Evolutionary conservation across 2,113 vertebrate genomes (phyloP), one percentile per base, ranked within the genome.

Genomic region (Pseudorasbora parva): DNA sequence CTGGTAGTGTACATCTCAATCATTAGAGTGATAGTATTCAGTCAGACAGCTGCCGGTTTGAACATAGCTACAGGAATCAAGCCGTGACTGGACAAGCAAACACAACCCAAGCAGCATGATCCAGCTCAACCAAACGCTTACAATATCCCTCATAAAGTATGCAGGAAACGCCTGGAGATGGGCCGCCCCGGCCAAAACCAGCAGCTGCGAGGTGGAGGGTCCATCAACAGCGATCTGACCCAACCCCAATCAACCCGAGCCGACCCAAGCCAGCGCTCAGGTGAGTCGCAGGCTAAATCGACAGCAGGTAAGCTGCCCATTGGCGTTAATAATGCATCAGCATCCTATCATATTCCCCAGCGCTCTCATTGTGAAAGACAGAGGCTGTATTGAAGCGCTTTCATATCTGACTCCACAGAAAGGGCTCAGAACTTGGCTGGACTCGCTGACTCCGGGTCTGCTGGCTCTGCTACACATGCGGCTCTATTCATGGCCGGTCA

Each of bases 271-370:
- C 51, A 17, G 68, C 9, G 79, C 82, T 68, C 78, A 82, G 85
- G 85, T 82, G 68, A 64, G 82, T 68, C n/a, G 87, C 88, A 57
- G 82, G 14, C 3, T n/a, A 88, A 37, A 88, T 90, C 84, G 90
- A 94, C 95, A 94, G 71, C 93, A 94, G 93, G 92, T 88, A 82
- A 83, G 71, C 85, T 79, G 66, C 64, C 57, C 19, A n/a, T 84
- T 91, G 84, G 85, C 91, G 94, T 96, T 89, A 96, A 96, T 95
- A 95, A 96, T 94, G 92, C 85, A 96, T 83, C 73, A 73, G 76
- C 15, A 82, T 80, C 90, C 92, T 91, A 93, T 95, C 92, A 89
- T 87, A 86, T 88, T 87, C 86, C 77, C 79, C 76, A 10, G 37
- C 60, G 79, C 85, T 86, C 74, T 23, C 9, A 9, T 85, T 37